phyloP scores from a whole-genome alignment of 2,888 invertebrate species.

The Mimachlamys varia region DNA sequence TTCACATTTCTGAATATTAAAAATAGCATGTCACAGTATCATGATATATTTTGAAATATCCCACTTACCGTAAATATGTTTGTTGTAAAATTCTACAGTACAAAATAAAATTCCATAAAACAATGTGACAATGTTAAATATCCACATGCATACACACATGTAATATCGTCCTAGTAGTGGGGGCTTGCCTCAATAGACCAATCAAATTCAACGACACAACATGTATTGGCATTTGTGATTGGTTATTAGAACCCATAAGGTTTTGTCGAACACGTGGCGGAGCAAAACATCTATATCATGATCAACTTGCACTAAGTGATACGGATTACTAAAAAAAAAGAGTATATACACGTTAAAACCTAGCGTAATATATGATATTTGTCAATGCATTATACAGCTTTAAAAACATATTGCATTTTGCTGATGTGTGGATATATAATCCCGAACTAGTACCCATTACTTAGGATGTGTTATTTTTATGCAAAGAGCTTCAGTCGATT shows the following conservation, averaged over 20 bases:
- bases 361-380: no score
- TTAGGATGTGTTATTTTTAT: no score
- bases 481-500: no score
- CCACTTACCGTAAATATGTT: neutral
- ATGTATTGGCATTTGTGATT: neutral
- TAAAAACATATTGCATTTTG: no score
- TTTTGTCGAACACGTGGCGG: neutral
- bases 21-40: neutral
- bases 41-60: neutral
- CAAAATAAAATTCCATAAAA: neutral
- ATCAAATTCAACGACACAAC: conserved; percentile 5
- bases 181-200: conserved; percentile 7
- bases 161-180: neutral
- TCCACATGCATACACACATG: conserved; percentile 28
- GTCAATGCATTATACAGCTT: no score
- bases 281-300: neutral
- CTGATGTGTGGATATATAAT: no score
- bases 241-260: neutral
- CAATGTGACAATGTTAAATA: conserved; percentile 20
- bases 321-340: neutral
- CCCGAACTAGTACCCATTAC: no score
- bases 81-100: neutral
- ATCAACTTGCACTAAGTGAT: neutral
- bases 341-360: neutral
- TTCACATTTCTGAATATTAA: neutral